Evolutionary conservation across 2,113 vertebrate genomes (phyloP).

Genomic region (Stomatorhinus ivindoensis): DNA sequence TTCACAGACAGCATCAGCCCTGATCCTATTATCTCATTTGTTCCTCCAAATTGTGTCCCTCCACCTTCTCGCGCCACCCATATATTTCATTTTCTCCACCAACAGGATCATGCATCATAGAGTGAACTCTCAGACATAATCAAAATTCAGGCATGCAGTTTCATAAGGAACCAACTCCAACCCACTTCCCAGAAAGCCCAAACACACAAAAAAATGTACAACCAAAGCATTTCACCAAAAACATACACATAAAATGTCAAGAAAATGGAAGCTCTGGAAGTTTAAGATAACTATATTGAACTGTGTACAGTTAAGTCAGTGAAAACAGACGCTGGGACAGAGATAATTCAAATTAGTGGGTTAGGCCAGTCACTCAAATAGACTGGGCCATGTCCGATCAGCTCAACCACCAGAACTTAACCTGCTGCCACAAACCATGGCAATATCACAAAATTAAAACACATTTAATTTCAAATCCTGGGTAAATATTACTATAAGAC

Average conservation of each 20-base stretch:
- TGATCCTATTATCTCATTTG: background rate
- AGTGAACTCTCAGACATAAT: background rate
- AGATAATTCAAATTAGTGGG: background rate
- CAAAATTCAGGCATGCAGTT: background rate
- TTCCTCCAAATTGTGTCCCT: background rate
- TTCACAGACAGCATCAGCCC: constrained; percentile 8
- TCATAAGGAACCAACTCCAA: background rate
- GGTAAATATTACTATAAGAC: constrained; percentile 33
- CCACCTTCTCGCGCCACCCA: background rate
- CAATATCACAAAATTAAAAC: constrained; percentile 23
- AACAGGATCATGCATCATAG: background rate
- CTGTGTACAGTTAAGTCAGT: background rate
- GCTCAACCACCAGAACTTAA: background rate
- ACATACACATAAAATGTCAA: background rate
- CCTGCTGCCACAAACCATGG: background rate
- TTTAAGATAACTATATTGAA: background rate
- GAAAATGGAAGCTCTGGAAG: constrained; percentile 5
- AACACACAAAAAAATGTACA: background rate
- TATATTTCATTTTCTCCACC: too few relatives aligned
- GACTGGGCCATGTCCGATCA: background rate
- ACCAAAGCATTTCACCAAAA: background rate
- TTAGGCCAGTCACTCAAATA: background rate
- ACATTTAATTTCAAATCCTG: constrained; percentile 36
- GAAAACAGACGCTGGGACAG: background rate
- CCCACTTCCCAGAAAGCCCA: background rate